These are phyloP conservation scores for Cranoglanis bouderius DNA, from an alignment of 2,113 vertebrate genomes.

Conservation along the genomic window DNA sequence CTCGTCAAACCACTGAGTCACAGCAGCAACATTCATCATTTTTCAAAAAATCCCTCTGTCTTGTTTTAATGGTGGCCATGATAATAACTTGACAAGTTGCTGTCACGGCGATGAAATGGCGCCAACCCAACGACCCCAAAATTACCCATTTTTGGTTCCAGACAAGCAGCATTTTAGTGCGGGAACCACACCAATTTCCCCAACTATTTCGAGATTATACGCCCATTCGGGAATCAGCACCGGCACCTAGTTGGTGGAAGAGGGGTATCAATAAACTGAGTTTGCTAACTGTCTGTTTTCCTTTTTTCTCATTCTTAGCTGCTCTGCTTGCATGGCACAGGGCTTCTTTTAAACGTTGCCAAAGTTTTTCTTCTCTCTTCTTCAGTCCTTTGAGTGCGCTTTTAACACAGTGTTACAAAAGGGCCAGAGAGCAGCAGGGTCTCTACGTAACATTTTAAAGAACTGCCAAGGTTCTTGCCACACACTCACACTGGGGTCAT, in stretches of 20 bases:
- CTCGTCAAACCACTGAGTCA: background rate
- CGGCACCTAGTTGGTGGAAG: background rate
- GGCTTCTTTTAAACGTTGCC: conserved; percentile 63
- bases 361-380: conserved; percentile 63
- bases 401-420: conserved; percentile 36
- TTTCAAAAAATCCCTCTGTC: background rate
- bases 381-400: conserved; percentile 12
- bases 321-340: conserved; percentile 59
- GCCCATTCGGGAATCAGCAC: background rate
- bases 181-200: background rate
- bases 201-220: background rate
- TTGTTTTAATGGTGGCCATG: background rate
- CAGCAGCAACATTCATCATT: background rate
- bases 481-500: background rate
- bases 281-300: background rate
- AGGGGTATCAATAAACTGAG: background rate
- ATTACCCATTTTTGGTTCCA: background rate
- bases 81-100: background rate
- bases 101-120: background rate
- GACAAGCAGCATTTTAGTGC: background rate
- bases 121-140: background rate
- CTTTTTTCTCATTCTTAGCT: conserved; percentile 35
- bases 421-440: conserved; percentile 55
- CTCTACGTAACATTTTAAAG: conserved; percentile 38
- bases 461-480: conserved; percentile 59